Evolutionary conservation across 37 sponge, comb jelly and placozoan genomes (phyloP), one percentile per base, ranked within the genome.

Genomic region (Chondrosia reniformis): DNA sequence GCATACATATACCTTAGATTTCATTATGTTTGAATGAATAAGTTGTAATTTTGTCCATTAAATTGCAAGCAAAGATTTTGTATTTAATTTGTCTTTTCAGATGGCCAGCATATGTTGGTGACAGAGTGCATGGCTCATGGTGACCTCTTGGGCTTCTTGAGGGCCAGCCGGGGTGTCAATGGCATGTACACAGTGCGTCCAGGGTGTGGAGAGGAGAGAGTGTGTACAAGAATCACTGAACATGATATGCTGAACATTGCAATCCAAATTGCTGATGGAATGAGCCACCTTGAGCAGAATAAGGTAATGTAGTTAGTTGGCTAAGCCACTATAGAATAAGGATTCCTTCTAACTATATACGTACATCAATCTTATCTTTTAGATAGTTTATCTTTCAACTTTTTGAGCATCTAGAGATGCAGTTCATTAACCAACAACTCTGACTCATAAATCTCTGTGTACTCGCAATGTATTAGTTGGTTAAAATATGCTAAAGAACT

Each of bases 101-200:
- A 46, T 3, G 85, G 84, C 5, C 19, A 82, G 41, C 76, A 83
- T 34, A 80, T 91, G 80, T 63, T 64, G 34, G 34, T 91, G 63
- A 80, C 76, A 77, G 87, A 86, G 55, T 91, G 86, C 74, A 86
- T 91, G 87, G 79, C 85, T 82, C 91, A 91, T 56, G 91, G 91
- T 21, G 91, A 91, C 55, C 84, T 91, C 13, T 65, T 91, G 56
- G 91, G 91, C 0, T 91, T 91, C 84, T 74, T 91, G 44, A 65
- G 91, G 8, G 45, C 84, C 5, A 79, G 84, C 10, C 44, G 91
- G 4, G 84, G 84, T 21, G 77, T 82, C 45, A 44, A 72, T 45
- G 77, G 80, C 30, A 83, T 86, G 84, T 86, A 81, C 75, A 76
- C 77, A 13, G 65, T 91, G 31, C 78, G 54, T 41, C 91, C 91